phyloP scores from a whole-genome alignment of 2,888 invertebrate genomes.

The Pammene aurita region DNA sequence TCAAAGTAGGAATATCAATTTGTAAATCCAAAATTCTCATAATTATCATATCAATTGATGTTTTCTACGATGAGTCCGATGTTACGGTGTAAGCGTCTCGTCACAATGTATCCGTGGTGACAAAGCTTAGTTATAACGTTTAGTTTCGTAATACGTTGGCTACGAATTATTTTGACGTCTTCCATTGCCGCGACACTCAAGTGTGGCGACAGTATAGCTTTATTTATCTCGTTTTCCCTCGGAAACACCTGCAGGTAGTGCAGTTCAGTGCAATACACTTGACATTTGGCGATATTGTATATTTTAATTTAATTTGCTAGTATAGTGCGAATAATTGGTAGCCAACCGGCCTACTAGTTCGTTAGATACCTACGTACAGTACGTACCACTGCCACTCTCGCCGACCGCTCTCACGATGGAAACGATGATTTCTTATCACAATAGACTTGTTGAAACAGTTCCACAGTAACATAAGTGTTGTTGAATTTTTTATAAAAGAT shows the following conservation, averaged over 20 bases:
- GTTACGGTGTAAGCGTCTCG: conserved; percentile 36
- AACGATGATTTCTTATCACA: conserved; percentile 72
- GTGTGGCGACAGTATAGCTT: conserved; percentile 48
- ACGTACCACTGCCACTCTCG: conserved; percentile 74
- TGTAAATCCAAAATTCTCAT: conserved; percentile 17
- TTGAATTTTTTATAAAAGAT: conserved; percentile 82
- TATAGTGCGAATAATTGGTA: conserved; percentile 77
- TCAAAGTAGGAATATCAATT: conserved; percentile 38
- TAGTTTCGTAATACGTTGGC: conserved; percentile 72
- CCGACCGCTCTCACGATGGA: conserved; percentile 74
- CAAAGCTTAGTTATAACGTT: conserved; percentile 63
- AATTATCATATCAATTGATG: conserved; percentile 38
- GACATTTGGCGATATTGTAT: conserved; percentile 64
- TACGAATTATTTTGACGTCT: conserved; percentile 82
- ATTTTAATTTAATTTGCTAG: conserved; percentile 60
- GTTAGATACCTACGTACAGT: conserved; percentile 55
- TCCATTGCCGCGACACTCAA: conserved; percentile 62
- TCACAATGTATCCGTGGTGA: conserved; percentile 54
- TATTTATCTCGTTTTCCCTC: conserved; percentile 56
- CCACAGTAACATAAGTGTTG: conserved; percentile 81
- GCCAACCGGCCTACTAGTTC: conserved; percentile 79
- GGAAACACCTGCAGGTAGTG: conserved; percentile 65
- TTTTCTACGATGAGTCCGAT: conserved; percentile 36
- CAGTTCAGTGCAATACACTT: conserved; percentile 78
- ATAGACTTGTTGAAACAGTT: conserved; percentile 81